Evolutionary conservation across 2,888 invertebrate species (phyloP).

Genomic region (Amblyteles armatorius): DNA sequence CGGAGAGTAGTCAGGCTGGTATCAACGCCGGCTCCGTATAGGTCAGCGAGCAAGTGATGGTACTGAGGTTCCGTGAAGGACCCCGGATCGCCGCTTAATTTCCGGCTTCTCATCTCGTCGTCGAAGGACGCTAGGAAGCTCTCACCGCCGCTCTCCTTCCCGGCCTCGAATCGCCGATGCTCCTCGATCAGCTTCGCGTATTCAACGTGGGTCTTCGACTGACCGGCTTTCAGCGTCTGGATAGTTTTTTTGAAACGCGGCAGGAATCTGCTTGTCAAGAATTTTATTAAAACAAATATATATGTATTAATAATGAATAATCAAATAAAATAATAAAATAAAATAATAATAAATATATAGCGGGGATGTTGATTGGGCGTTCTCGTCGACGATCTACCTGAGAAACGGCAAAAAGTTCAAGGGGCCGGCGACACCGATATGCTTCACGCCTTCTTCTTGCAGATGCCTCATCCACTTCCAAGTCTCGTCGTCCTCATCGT

Average conservation of each 20-base stretch:
- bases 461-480: constrained; percentile 92
- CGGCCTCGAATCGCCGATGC: constrained; percentile 80
- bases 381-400: constrained; percentile 85
- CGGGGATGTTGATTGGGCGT: not conserved
- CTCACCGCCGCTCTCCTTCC: constrained; percentile 76
- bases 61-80: constrained; percentile 89
- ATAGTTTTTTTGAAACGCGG: constrained; percentile 89
- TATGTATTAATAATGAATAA: not conserved
- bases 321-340: not conserved
- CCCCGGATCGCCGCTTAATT: constrained; percentile 83
- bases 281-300: not conserved
- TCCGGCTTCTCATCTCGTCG: constrained; percentile 87
- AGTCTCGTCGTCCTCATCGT: constrained; percentile 88
- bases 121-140: constrained; percentile 89
- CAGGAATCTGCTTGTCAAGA: constrained; percentile 86
- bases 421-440: constrained; percentile 93
- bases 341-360: not conserved
- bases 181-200: constrained; percentile 89
- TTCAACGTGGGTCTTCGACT: constrained; percentile 89
- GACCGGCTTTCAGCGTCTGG: constrained; percentile 89
- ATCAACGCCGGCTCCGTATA: constrained; percentile 95
- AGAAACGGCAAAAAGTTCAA: constrained; percentile 94
- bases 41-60: constrained; percentile 91
- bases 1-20: constrained; percentile 92
- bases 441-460: constrained; percentile 93